Percentiles rank a stretch among this genome's conserved stretches.
Evolutionary conservation across 1,140 invertebrate genomes (phyloP).

Genomic region (Drosophila guanche): DNA sequence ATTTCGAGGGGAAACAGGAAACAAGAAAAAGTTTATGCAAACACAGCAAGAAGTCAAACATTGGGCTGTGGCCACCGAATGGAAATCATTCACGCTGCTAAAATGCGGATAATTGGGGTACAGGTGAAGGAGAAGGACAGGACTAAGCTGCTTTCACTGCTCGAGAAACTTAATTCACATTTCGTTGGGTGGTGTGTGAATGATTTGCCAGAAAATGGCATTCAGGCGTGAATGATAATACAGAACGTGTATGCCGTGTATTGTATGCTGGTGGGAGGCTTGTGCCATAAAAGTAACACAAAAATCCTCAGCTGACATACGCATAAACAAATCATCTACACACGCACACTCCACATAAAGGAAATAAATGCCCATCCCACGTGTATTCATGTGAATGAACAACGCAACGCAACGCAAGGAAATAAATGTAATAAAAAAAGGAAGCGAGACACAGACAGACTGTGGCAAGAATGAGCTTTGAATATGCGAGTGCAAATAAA

Average conservation of each 20-base stretch:
- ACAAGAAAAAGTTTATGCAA: constrained; percentile 67
- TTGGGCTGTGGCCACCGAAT: neutral
- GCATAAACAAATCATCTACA: constrained; percentile 41
- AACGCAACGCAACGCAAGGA: constrained; percentile 27
- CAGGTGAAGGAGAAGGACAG: too few relatives aligned
- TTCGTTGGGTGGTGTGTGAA: too few relatives aligned
- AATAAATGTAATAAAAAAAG: constrained; percentile 69
- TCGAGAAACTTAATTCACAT: too few relatives aligned
- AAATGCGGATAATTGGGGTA: neutral
- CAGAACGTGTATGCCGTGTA: neutral
- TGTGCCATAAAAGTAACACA: constrained; percentile 27
- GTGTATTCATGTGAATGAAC: constrained; percentile 21
- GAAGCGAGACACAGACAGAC: constrained; percentile 21
- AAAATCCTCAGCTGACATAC: constrained; percentile 47
- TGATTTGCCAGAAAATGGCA: too few relatives aligned
- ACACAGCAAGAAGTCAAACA: constrained; percentile 63
- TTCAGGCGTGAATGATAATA: constrained; percentile 56
- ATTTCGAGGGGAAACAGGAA: constrained; percentile 26
- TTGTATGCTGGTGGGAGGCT: constrained; percentile 12
- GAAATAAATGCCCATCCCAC: constrained; percentile 28
- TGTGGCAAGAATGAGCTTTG: too few relatives aligned
- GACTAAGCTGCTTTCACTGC: too few relatives aligned
- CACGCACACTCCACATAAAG: constrained; percentile 11
- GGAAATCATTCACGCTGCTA: constrained; percentile 32
- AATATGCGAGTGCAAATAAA: constrained; percentile 8